These are phyloP conservation scores for Yasuhikotakia modesta DNA, from an alignment of 2,797 vertebrate species.

Conservation along the genomic window DNA sequence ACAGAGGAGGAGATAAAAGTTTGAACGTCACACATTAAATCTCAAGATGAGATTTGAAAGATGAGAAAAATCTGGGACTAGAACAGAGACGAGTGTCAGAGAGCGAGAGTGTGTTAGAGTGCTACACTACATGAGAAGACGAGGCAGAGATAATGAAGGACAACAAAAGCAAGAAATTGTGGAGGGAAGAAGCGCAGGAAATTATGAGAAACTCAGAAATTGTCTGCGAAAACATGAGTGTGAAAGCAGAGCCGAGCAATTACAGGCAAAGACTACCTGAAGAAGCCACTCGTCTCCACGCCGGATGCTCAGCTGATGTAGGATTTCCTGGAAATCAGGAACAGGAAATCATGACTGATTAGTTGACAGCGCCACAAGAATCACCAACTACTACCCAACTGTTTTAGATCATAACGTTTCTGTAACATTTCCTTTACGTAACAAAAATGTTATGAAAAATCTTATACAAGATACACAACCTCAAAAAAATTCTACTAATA, in stretches of 20 bases:
- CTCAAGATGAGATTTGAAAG: slow-evolving; percentile 23
- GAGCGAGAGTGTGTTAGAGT: not conserved
- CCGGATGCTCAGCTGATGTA: not conserved
- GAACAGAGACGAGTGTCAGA: not conserved
- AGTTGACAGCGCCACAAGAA: not conserved
- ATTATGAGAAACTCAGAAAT: not conserved
- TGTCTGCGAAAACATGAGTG: not conserved
- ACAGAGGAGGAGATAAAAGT: not conserved
- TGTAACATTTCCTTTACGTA: no score
- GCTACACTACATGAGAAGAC: slow-evolving; percentile 7
- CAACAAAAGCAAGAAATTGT: slow-evolving; percentile 1
- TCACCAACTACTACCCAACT: no score
- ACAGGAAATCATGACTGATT: not conserved
- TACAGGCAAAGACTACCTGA: not conserved
- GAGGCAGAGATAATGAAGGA: not conserved
- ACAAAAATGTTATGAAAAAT: no score
- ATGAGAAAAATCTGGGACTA: not conserved
- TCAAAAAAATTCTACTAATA: no score
- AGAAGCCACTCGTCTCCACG: not conserved
- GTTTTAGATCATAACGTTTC: no score
- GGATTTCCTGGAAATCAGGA: not conserved
- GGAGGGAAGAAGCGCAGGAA: slow-evolving; percentile 14
- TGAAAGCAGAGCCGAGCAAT: not conserved
- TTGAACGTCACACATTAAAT: not conserved
- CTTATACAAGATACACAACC: no score